These are phyloP conservation scores for Acanthochromis polyacanthus DNA, from an alignment of 2,113 vertebrate species.

Conservation along the genomic window DNA sequence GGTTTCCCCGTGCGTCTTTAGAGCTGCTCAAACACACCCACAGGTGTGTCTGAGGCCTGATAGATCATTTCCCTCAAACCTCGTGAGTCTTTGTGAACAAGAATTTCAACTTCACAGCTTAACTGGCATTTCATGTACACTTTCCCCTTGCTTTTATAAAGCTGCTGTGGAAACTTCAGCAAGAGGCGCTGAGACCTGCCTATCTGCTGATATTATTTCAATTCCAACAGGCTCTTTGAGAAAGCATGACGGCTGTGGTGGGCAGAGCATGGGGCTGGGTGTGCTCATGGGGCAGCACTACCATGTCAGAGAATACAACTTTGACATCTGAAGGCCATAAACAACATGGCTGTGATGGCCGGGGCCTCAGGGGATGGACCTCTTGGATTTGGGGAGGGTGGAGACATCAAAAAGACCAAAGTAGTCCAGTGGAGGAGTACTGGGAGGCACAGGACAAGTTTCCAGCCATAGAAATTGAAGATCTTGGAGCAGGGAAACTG, in stretches of 20 bases:
- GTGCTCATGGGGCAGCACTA: slow-evolving; percentile 64
- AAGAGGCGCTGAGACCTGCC: neutral
- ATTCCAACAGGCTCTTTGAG: neutral
- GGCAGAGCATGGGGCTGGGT: slow-evolving; percentile 81
- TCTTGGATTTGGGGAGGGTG: slow-evolving; percentile 78
- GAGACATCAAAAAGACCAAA: slow-evolving; percentile 55
- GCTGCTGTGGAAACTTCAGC: neutral
- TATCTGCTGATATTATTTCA: neutral
- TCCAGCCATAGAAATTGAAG: slow-evolving; percentile 65
- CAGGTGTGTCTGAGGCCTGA: slow-evolving; percentile 37
- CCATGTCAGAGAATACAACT: neutral
- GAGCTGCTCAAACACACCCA: slow-evolving; percentile 23
- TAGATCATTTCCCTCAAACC: neutral
- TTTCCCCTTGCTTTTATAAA: neutral
- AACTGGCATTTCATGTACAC: neutral
- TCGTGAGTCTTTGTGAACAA: slow-evolving; percentile 10
- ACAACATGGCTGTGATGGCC: slow-evolving; percentile 3
- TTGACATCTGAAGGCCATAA: slow-evolving; percentile 12
- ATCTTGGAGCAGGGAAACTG: slow-evolving; percentile 36
- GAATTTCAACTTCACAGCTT: slow-evolving; percentile 16
- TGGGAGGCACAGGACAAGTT: slow-evolving; percentile 82
- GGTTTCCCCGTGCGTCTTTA: neutral
- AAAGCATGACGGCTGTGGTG: slow-evolving; percentile 74
- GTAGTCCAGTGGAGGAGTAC: slow-evolving; percentile 68
- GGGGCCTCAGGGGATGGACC: slow-evolving; percentile 51